Conservation (phyloP, 2,797 vertebrate species). For the Sebastes taczanowskii region DNA sequence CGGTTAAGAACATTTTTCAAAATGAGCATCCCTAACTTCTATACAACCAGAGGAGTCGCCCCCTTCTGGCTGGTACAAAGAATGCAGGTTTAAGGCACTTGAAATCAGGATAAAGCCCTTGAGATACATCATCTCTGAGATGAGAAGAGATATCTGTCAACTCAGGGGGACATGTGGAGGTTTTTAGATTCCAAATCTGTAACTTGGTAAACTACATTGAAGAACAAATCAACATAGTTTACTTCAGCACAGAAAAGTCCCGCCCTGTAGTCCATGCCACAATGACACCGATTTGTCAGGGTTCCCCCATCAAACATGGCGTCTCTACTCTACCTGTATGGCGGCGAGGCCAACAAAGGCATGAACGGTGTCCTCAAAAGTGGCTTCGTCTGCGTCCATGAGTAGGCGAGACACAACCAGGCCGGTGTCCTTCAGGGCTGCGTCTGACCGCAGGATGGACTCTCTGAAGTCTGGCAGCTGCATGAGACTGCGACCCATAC, state of each 20-base stretch:
- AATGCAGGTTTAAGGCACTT: too few relatives aligned
- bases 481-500: slow-evolving; percentile 96
- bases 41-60: too few relatives aligned
- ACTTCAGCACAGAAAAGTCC: not conserved
- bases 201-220: not conserved
- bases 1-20: too few relatives aligned
- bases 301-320: not conserved
- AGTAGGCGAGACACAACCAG: slow-evolving; percentile 90
- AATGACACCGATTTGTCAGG: not conserved
- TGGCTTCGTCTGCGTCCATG: slow-evolving; percentile 84
- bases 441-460: slow-evolving; percentile 90
- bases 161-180: not conserved
- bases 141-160: not conserved
- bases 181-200: not conserved
- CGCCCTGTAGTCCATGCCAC: too few relatives aligned
- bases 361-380: slow-evolving; percentile 90
- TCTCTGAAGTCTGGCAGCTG: slow-evolving; percentile 86
- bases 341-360: slow-evolving; percentile 95
- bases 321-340: slow-evolving; percentile 86
- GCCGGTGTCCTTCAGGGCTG: slow-evolving; percentile 86
- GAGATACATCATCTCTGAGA: not conserved
- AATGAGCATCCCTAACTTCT: not conserved
- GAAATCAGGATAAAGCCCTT: not conserved
- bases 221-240: not conserved
- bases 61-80: too few relatives aligned